Evolutionary conservation across 2,888 invertebrate species (phyloP), one percentile per base, ranked within the genome.

Genomic region (Patella depressa): DNA sequence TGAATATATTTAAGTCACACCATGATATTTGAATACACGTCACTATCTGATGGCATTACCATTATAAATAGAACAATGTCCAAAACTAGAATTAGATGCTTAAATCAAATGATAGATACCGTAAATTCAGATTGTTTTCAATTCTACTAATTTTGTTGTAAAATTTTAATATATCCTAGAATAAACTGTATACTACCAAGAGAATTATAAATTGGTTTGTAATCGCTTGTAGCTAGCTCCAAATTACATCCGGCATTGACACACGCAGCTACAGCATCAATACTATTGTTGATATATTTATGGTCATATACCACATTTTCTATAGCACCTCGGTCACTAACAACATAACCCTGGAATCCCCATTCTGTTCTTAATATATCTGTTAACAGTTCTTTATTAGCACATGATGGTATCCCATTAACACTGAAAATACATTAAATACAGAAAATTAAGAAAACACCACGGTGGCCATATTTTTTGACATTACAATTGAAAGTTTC

Each of bases 231-330:
- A 0, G 84, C 75, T 75, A 88, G 79, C 71, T 88, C 88, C 65
- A 88, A 75, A 77, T 87, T 88, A 76, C 83, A 83, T 0, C 88
- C 87, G 3, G 88, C 87, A 24, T 84, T 83, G 19, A 88, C 74
- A 71, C 81, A 75, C 0, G 81, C 83, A 2, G 83, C 85, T 2
- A 78, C 85, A 12, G 86, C 81, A 34, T 85, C 83, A 12, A 81
- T 74, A 0, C 75, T 53, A 65, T 77, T 84, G 73, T 83, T 84
- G n/a, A 83, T 77, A 75, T 85, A 87, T 34, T 85, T 74, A 73
- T 87, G 87, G 15, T 34, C 71, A 12, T 78, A 71, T 5, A 85
- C 81, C 11, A 80, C 80, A 59, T 79, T 79, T 70, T 83, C 84
- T 12, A 86, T 77, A 15, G 85, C 85, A 12, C 80, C 82, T 76